phyloP scores from a whole-genome alignment of 2,113 vertebrate species.

The Chascanopsetta lugubris region DNA sequence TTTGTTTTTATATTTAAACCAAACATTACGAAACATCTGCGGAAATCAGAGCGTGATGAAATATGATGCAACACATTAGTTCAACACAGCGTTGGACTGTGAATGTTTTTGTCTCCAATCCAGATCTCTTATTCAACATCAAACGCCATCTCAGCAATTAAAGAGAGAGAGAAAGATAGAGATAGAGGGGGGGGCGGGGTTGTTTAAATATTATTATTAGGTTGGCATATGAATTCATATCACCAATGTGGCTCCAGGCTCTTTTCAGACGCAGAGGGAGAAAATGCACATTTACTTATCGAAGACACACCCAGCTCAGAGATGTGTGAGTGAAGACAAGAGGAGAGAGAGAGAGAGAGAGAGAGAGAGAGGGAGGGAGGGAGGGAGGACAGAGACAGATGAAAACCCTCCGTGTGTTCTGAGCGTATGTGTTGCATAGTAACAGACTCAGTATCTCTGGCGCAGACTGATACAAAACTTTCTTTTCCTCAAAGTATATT shows the following conservation, averaged over 20 bases:
- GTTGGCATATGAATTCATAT: constrained; percentile 33
- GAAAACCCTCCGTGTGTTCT: constrained; percentile 43
- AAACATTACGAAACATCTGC: not conserved
- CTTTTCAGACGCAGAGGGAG: constrained; percentile 20
- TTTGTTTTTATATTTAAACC: not conserved
- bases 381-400: not conserved
- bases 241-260: constrained; percentile 23
- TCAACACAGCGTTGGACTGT: constrained; percentile 18
- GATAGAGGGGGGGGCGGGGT: constrained; percentile 2
- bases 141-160: constrained; percentile 35
- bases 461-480: constrained; percentile 55
- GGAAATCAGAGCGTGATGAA: not conserved
- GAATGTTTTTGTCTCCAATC: constrained; percentile 20
- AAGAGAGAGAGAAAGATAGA: constrained; percentile 1
- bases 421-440: constrained; percentile 65
- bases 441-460: constrained; percentile 51
- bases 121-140: constrained; percentile 33
- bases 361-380: constrained; percentile 34
- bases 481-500: not conserved
- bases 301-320: constrained; percentile 8
- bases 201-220: constrained; percentile 16
- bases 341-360: constrained; percentile 18
- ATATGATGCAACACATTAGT: constrained; percentile 1
- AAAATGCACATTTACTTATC: constrained; percentile 42
- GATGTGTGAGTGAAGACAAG: constrained; percentile 39